Base-by-base conservation (phyloP, 2,888 invertebrate genomes). In the Ochropleura leucogaster region DNA sequence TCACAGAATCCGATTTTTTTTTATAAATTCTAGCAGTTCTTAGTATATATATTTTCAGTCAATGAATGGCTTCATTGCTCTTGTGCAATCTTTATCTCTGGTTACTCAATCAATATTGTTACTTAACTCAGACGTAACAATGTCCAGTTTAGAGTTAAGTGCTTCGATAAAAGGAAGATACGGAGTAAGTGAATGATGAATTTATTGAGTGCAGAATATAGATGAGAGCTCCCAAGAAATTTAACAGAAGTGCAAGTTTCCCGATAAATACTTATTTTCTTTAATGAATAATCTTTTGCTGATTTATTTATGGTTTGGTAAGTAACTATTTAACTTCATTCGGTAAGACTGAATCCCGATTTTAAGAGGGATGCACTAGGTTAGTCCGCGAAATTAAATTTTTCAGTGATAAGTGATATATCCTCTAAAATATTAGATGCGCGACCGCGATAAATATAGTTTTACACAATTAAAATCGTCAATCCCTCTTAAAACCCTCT, bases 51-150 rank as follows among this genome's bases (percentile, higher is more conserved):
- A 3, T 63, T 69, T 44, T 67, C n/a, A 49, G 63, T 60, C 63
- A 84, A 70, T 84, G 49, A 57, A 67, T 9, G 30, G 66, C 55
- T 84, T 60, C 67, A 84, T 57, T 70, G 70, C 20, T 68, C 64
- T 60, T 57, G 70, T 60, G 74, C 42, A 70, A 84, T 70, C 40
- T 57, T 74, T 80, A 70, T 74, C 44, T 65, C 9, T 60, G 30
- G 57, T 84, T 71, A 68, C n/a, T 69, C 53, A 73, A 71, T 80
- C 51, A 49, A 47, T 46, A 49, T 53, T 71, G 49, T 82, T 75
- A 74, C 71, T 74, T 74, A 81, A 84, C 55, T 14, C 18, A 72
- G 53, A 72, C 44, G 67, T 84, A 74, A 84, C 74, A 20, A 40
- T 49, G 49, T 49, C 57, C 51, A 55, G 47, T 79, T 79, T 60